phyloP scores from a whole-genome alignment of 2,797 vertebrate species.

The Hipposideros larvatus region DNA sequence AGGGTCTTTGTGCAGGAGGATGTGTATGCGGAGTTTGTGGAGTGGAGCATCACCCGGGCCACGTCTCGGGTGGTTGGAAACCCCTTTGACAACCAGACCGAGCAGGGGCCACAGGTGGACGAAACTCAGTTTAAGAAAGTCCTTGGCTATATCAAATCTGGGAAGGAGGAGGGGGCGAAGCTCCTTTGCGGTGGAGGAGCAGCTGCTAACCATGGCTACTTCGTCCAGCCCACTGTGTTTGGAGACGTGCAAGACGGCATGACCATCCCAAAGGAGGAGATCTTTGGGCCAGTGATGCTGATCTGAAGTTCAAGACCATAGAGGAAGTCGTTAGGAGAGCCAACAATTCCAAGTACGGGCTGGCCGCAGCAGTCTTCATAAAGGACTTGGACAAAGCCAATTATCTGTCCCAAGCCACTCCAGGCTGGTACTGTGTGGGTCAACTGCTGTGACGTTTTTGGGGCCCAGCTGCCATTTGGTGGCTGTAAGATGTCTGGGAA shows the following conservation, averaged over 20 bases:
- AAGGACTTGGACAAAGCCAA: slow-evolving; percentile 95
- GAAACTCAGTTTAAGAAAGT: slow-evolving; percentile 91
- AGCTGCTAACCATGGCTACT: slow-evolving; percentile 95
- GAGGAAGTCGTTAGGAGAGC: slow-evolving; percentile 95
- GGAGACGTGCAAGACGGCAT: slow-evolving; percentile 96
- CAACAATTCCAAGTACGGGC: slow-evolving; percentile 94
- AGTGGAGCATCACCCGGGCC: slow-evolving; percentile 93
- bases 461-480: slow-evolving; percentile 95
- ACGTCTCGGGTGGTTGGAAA: slow-evolving; percentile 94
- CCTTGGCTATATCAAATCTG: slow-evolving; percentile 93
- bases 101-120: slow-evolving; percentile 98
- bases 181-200: slow-evolving; percentile 95
- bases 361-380: slow-evolving; percentile 96
- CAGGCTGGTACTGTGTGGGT: slow-evolving; percentile 97
- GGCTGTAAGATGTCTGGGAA: slow-evolving; percentile 97
- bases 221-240: slow-evolving; percentile 97
- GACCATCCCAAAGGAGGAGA: slow-evolving; percentile 96
- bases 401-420: slow-evolving; percentile 92
- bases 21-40: slow-evolving; percentile 95
- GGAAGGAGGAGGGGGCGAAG: slow-evolving; percentile 94
- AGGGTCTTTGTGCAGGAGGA: slow-evolving; percentile 95
- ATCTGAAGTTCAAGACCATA: slow-evolving; percentile 96
- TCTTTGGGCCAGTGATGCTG: slow-evolving; percentile 99
- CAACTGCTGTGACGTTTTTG: slow-evolving; percentile 97
- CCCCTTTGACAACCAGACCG: slow-evolving; percentile 94